Evolutionary conservation across 2,888 invertebrate genomes (phyloP).

Genomic region (Orchesellides sinensis): DNA sequence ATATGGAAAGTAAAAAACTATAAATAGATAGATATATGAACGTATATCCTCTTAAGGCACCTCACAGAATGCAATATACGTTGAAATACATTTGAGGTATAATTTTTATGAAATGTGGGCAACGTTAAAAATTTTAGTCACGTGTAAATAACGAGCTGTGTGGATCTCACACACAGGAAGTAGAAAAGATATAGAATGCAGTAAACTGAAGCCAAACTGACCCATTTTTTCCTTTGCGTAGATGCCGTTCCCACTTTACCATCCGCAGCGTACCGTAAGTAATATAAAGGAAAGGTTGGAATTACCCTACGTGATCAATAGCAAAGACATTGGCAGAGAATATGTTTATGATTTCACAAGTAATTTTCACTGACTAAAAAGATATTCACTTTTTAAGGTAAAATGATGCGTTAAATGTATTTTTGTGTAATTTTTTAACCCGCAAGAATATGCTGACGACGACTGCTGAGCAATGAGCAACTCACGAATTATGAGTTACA

Average conservation of each 20-base stretch:
- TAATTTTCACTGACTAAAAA: slow-evolving; percentile 60
- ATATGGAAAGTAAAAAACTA: too few species aligned
- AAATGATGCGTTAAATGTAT: too few species aligned
- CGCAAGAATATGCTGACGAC: too few species aligned
- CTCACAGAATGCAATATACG: slow-evolving; percentile 14
- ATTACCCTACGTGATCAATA: slow-evolving; percentile 38
- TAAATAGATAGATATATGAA: too few species aligned
- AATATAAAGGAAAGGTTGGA: not conserved
- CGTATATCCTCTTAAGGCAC: too few species aligned
- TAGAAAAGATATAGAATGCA: slow-evolving; percentile 58
- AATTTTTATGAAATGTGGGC: slow-evolving; percentile 65
- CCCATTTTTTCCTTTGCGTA: slow-evolving; percentile 65
- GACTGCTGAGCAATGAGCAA: too few species aligned
- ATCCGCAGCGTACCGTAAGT: slow-evolving; percentile 6
- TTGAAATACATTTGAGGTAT: slow-evolving; percentile 24
- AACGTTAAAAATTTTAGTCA: slow-evolving; percentile 63
- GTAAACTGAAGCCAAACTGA: slow-evolving; percentile 59
- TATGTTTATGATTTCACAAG: slow-evolving; percentile 41
- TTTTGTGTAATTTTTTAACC: too few species aligned
- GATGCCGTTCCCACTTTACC: slow-evolving; percentile 21
- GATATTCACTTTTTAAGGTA: not conserved
- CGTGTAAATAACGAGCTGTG: slow-evolving; percentile 67
- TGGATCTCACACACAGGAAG: slow-evolving; percentile 63
- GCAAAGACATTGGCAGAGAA: not conserved
- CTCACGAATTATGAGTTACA: too few species aligned